These are phyloP conservation scores for Pica pica DNA, from an alignment of 2,113 vertebrate genomes.

Conservation along the genomic window DNA sequence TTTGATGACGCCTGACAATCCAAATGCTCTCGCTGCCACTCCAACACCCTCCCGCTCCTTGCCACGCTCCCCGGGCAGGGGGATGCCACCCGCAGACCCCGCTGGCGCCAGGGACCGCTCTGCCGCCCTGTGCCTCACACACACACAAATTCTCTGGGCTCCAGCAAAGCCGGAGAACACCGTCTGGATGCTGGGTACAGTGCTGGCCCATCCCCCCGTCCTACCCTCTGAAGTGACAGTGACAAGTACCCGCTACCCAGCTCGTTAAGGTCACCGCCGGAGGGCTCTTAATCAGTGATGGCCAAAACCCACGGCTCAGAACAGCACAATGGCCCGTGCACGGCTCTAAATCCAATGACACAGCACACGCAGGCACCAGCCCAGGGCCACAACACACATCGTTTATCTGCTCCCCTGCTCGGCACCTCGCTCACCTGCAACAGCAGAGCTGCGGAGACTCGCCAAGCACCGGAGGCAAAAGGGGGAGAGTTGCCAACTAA, in stretches of 20 bases:
- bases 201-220: rapidly evolving
- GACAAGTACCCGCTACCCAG: rapidly evolving
- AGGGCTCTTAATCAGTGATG: background rate
- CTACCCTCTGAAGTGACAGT: background rate
- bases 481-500: background rate
- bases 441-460: rapidly evolving
- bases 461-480: background rate
- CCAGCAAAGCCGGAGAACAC: background rate
- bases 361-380: background rate
- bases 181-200: rapidly evolving
- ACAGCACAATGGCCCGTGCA: background rate
- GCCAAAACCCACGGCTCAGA: background rate
- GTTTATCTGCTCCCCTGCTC: background rate
- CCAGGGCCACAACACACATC: background rate
- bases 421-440: background rate
- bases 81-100: background rate
- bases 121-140: background rate
- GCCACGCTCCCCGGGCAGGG: rapidly evolving
- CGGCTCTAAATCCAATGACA: background rate
- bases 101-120: background rate
- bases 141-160: background rate
- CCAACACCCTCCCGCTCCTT: background rate
- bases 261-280: rapidly evolving
- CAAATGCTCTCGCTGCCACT: background rate
- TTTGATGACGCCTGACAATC: background rate